phyloP scores from a whole-genome alignment of 2,113 vertebrate genomes.

The Panthera tigris region DNA sequence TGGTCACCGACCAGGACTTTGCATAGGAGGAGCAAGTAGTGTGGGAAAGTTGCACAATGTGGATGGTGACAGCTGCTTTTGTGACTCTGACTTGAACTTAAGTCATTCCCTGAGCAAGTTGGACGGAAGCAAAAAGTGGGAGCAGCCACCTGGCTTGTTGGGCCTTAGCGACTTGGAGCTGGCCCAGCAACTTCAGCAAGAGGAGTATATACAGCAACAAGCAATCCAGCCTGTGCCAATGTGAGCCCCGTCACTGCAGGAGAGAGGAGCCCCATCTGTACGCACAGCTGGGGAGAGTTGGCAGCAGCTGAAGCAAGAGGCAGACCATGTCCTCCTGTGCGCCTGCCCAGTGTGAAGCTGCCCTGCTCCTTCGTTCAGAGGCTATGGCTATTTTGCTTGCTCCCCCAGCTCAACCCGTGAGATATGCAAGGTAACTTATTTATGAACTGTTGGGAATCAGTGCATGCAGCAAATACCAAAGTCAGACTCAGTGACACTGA shows the following conservation, averaged over 20 bases:
- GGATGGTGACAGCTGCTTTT: constrained; percentile 94
- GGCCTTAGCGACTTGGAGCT: constrained; percentile 91
- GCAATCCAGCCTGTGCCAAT: constrained; percentile 7
- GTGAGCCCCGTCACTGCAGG: constrained; percentile 38
- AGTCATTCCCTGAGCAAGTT: constrained; percentile 85
- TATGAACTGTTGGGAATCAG: not conserved
- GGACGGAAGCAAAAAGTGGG: not conserved
- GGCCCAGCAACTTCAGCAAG: constrained; percentile 92
- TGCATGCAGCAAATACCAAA: not conserved
- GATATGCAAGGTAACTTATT: not conserved
- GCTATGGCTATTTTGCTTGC: not conserved
- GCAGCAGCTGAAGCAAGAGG: constrained; percentile 80
- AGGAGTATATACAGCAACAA: constrained; percentile 92
- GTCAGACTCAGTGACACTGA: not conserved
- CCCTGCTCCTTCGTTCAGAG: not conserved
- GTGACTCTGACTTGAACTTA: constrained; percentile 89
- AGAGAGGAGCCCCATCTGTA: constrained; percentile 63
- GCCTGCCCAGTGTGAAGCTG: accelerated
- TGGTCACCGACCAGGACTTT: constrained; percentile 94
- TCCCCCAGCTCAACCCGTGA: not conserved
- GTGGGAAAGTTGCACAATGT: constrained; percentile 94
- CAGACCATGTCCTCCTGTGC: constrained; percentile 84
- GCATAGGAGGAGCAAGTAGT: constrained; percentile 90
- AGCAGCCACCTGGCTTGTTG: constrained; percentile 76
- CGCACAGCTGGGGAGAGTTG: constrained; percentile 81